A percentile compares a stretch with the other conserved stretches of the same genome.
These are phyloP conservation scores for Sus cebifrons DNA, from an alignment of 2,797 vertebrate species.

Conservation along the genomic window DNA sequence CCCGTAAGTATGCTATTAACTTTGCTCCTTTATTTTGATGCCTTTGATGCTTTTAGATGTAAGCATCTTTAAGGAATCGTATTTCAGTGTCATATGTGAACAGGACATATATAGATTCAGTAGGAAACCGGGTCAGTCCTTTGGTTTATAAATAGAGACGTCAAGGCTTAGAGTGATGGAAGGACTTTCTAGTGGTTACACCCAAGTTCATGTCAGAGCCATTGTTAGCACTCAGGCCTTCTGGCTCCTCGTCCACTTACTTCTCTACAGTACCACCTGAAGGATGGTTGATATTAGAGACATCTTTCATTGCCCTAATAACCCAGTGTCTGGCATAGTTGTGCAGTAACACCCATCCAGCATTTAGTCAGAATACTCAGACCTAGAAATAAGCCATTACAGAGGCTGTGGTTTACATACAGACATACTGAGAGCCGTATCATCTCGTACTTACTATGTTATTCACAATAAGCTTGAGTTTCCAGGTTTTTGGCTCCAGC, in stretches of 20 bases:
- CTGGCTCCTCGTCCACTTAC: background rate
- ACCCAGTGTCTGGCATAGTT: background rate
- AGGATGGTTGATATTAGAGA: background rate
- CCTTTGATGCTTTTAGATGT: slow-evolving; percentile 21
- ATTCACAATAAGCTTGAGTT: slow-evolving; percentile 25
- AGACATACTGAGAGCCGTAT: background rate
- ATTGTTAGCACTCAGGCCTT: background rate
- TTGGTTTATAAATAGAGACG: slow-evolving; percentile 2
- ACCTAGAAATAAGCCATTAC: slow-evolving; percentile 36
- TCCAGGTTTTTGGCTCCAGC: slow-evolving; percentile 23
- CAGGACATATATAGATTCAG: background rate
- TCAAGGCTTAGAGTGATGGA: background rate
- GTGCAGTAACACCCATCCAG: background rate
- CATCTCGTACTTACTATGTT: background rate
- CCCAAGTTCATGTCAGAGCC: background rate
- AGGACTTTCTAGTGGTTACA: slow-evolving; percentile 10
- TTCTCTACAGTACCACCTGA: background rate
- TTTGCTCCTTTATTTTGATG: background rate
- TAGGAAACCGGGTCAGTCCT: background rate
- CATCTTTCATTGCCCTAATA: background rate
- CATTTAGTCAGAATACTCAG: background rate
- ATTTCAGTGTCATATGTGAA: slow-evolving; percentile 49
- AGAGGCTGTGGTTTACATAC: background rate
- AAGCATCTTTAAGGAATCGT: slow-evolving; percentile 37
- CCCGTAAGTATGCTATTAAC: slow-evolving; percentile 92